Base-by-base conservation (phyloP, 2,797 vertebrate species). In the Borostomias antarcticus region DNA sequence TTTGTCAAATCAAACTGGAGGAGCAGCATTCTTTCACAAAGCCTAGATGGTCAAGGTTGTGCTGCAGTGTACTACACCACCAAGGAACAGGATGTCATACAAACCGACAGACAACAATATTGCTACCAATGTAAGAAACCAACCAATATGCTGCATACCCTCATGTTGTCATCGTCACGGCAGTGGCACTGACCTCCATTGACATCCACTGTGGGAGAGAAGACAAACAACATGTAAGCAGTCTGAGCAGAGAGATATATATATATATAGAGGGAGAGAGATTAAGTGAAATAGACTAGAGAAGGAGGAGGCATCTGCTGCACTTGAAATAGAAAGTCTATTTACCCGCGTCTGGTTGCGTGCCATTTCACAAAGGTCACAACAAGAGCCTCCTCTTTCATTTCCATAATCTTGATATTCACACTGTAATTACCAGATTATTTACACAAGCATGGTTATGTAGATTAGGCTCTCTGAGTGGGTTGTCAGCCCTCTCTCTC, bases 371-470 rank as follows among this genome's bases (percentile, higher is more conserved):
- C 45, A 77, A 81, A 81, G 77, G 75, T 77, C 74, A 74, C 68
- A 72, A 71, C 76, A 77, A 74, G 70, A 75, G 65, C 62, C 53
- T 60, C 33, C 63, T 47, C 67, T 68, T 68, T 72, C 68, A 45
- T 68, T 58, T 64, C 66, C 68, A 68, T 81, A 65, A 83, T 79
- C 70, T 70, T 70, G 58, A 69, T 70, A 62, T 69, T 58, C 58
- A 67, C 64, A 60, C 66, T 65, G 77, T 78, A 82, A 82, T 82
- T 80, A 80, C 70, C 43, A 35, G 66, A 72, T 77, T 79, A 74
- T 83, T 79, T 81, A 79, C 74, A 70, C 68, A 68, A 57, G 57
- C 64, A 63, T 33, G 58, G 71, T 30, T 21, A 57, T 51, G 33
- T 7, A 19, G 28, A 68, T 64, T 53, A 21, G 51, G 30, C 47